phyloP scores from a whole-genome alignment of 2,797 vertebrate species.

The Thripadectes ignobilis region DNA sequence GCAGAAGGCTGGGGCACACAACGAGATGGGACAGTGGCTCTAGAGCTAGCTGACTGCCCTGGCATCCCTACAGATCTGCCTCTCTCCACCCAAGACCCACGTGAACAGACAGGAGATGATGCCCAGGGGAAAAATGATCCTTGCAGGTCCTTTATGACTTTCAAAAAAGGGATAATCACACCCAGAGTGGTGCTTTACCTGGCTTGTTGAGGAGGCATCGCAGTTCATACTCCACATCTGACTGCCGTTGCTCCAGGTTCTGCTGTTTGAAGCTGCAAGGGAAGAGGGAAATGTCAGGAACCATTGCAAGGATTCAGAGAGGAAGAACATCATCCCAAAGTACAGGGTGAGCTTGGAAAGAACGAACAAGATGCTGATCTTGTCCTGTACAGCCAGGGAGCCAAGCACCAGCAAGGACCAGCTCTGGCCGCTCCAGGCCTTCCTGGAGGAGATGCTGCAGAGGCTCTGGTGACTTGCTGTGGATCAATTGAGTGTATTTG shows the following conservation, averaged over 20 bases:
- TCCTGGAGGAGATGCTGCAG: neutral
- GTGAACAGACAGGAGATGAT: neutral
- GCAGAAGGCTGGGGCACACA: neutral
- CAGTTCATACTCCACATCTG: slow-evolving; percentile 89
- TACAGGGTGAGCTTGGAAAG: neutral
- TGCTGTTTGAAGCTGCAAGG: slow-evolving; percentile 87
- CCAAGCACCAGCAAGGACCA: neutral
- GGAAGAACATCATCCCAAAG: neutral
- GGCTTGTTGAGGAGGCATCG: slow-evolving; percentile 92
- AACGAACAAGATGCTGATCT: neutral
- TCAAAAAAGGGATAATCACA: neutral
- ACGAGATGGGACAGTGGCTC: neutral
- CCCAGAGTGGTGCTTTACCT: slow-evolving; percentile 69
- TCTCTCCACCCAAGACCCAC: neutral
- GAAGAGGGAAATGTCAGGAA: neutral
- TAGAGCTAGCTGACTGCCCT: neutral
- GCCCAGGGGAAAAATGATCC: neutral
- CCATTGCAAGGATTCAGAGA: neutral
- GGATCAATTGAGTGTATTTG: neutral
- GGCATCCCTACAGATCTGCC: neutral
- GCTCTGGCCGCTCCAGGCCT: neutral
- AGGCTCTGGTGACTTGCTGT: neutral
- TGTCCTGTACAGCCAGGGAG: neutral
- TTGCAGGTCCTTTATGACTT: neutral
- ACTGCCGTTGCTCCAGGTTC: slow-evolving; percentile 89